Evolutionary conservation across 1,140 invertebrate genomes (phyloP).

Genomic region (Pseudomyrmex pallidus): DNA sequence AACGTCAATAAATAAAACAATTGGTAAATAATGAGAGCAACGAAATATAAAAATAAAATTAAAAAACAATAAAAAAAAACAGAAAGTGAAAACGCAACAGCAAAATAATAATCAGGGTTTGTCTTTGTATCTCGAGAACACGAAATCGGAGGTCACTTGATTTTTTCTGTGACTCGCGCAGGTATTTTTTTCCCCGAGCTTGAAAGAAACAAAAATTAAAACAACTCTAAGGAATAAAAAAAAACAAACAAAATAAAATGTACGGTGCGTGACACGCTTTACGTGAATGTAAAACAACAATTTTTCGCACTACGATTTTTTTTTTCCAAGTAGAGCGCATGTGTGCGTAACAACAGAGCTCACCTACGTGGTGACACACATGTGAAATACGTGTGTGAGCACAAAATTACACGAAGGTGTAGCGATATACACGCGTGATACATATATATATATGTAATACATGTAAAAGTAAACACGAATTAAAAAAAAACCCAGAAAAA

Average conservation of each 20-base stretch:
- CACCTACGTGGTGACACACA: constrained; percentile 40
- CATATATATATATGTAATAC: constrained; percentile 48
- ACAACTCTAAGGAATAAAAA: constrained; percentile 20
- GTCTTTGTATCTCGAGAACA: constrained; percentile 32
- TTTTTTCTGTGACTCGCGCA: constrained; percentile 67
- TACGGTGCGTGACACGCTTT: constrained; percentile 55
- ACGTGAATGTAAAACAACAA: constrained; percentile 48
- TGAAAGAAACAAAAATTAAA: neutral
- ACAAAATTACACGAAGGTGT: constrained; percentile 20
- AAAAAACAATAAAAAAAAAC: constrained; percentile 60
- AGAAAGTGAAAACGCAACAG: constrained; percentile 75
- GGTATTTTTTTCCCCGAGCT: neutral
- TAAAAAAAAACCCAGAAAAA: constrained; percentile 69
- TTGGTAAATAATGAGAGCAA: constrained; percentile 75
- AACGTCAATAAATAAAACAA: constrained; percentile 87
- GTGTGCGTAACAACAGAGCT: constrained; percentile 26
- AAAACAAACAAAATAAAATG: neutral
- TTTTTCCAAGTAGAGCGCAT: constrained; percentile 28
- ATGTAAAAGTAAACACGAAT: constrained; percentile 28
- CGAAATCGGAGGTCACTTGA: constrained; percentile 77
- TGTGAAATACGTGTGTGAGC: constrained; percentile 6
- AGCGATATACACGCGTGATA: constrained; percentile 65
- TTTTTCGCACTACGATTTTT: constrained; percentile 37
- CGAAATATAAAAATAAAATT: constrained; percentile 50
- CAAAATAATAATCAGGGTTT: constrained; percentile 19